Evolutionary conservation across 2,888 invertebrate genomes (phyloP).

Genomic region (Xestobium rufovillosum): DNA sequence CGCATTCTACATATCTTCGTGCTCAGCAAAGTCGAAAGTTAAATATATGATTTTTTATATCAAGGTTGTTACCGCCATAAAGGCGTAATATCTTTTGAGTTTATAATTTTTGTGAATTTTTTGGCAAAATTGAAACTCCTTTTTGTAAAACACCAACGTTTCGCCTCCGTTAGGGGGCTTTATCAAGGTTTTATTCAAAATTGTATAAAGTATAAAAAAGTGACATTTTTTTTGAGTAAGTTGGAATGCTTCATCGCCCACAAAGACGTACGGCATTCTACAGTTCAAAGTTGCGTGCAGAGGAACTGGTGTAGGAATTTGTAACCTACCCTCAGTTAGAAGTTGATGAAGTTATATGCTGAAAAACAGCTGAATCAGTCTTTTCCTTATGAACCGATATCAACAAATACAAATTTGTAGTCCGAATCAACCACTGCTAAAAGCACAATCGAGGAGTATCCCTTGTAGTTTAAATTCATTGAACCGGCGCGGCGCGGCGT

Average conservation of each 20-base stretch:
- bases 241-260: constrained; percentile 23
- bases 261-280: constrained; percentile 5
- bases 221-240: constrained; percentile 20
- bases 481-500: constrained; percentile 12
- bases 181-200: too few relatives aligned
- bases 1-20: constrained; percentile 23
- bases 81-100: constrained; percentile 24
- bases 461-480: constrained; percentile 23
- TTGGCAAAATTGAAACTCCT: too few relatives aligned
- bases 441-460: constrained; percentile 9
- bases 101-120: too few relatives aligned
- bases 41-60: constrained; percentile 23
- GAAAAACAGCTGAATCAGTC: too few relatives aligned
- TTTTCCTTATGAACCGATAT: constrained; percentile 14
- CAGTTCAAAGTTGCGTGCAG: neutral
- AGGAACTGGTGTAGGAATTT: too few relatives aligned
- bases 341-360: constrained; percentile 6
- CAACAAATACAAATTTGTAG: constrained; percentile 15
- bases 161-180: too few relatives aligned
- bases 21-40: constrained; percentile 26
- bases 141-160: too few relatives aligned
- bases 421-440: constrained; percentile 13
- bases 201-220: too few relatives aligned
- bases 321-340: constrained; percentile 3
- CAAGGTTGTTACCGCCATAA: constrained; percentile 21